phyloP scores from a whole-genome alignment of 2,888 invertebrate genomes.

The Volucella bombylans region DNA sequence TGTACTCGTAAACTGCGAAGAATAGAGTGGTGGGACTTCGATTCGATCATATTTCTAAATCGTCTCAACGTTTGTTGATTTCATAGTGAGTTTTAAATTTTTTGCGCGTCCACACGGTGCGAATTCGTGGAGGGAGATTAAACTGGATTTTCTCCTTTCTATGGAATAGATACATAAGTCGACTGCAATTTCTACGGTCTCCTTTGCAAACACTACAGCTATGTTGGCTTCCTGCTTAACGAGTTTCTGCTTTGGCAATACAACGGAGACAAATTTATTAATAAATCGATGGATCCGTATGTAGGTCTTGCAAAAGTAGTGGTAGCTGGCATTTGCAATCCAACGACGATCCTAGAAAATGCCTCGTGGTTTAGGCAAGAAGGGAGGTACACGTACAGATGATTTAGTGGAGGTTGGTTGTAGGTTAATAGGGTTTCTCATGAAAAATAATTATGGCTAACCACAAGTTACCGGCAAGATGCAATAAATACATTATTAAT shows the following conservation, averaged over 20 bases:
- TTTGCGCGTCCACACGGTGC: neutral
- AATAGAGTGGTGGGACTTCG: neutral
- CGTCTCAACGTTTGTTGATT: slow-evolving; percentile 32
- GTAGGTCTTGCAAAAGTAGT: slow-evolving; percentile 17
- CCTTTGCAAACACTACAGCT: slow-evolving; percentile 40
- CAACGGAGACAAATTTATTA: neutral
- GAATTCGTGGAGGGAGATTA: slow-evolving; percentile 4
- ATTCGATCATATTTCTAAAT: slow-evolving; percentile 56
- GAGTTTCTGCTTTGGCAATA: slow-evolving; percentile 7
- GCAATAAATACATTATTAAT: too few species aligned
- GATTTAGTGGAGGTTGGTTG: too few species aligned
- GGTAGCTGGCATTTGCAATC: neutral
- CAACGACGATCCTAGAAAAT: slow-evolving; percentile 18
- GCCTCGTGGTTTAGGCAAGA: neutral
- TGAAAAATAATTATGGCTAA: too few species aligned
- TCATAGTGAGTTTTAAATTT: slow-evolving; percentile 30
- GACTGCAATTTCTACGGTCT: slow-evolving; percentile 37
- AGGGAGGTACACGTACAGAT: too few species aligned
- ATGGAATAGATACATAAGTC: slow-evolving; percentile 20
- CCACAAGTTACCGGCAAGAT: too few species aligned
- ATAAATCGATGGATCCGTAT: neutral
- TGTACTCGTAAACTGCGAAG: slow-evolving; percentile 16
- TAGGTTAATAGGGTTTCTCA: too few species aligned
- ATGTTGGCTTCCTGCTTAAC: slow-evolving; percentile 54
- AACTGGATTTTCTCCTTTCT: slow-evolving; percentile 70